Evolutionary conservation across 2,797 vertebrate species (phyloP).

Genomic region (Pseudochromis fuscus): DNA sequence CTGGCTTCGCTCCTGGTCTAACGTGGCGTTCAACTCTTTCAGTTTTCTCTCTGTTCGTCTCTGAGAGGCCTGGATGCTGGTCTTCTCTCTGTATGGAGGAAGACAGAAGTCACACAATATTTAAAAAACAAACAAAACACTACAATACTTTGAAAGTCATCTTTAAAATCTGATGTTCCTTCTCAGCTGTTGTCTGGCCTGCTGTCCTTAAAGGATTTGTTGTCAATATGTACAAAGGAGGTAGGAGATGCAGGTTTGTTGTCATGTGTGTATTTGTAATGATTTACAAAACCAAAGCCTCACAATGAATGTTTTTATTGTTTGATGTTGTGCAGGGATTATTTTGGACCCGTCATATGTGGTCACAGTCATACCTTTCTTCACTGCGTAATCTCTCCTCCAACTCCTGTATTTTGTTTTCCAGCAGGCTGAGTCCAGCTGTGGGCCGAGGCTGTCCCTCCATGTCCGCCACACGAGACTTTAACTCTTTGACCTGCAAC

Average conservation of each 20-base stretch:
- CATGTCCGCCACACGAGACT: conserved; percentile 87
- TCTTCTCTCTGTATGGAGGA: conserved; percentile 87
- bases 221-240: background rate
- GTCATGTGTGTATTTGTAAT: background rate
- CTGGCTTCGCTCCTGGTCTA: conserved; percentile 92
- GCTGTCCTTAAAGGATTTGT: background rate
- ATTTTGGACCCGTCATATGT: background rate
- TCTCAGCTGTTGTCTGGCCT: background rate
- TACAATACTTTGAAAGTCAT: too few relatives aligned
- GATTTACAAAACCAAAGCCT: too few relatives aligned
- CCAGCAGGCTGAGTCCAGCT: conserved; percentile 86
- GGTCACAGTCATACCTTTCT: conserved; percentile 86
- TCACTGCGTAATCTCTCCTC: conserved; percentile 91
- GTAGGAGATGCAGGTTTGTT: background rate
- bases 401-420: conserved; percentile 89
- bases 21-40: conserved; percentile 92
- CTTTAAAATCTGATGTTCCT: too few relatives aligned
- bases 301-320: too few relatives aligned
- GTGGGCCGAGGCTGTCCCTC: conserved; percentile 88
- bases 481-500: conserved; percentile 91
- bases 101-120: background rate
- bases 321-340: background rate
- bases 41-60: conserved; percentile 92
- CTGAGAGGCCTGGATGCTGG: conserved; percentile 86
- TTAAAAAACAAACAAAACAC: too few relatives aligned